Base-by-base conservation (phyloP, 2,113 vertebrate species). In the Lepus americanus region DNA sequence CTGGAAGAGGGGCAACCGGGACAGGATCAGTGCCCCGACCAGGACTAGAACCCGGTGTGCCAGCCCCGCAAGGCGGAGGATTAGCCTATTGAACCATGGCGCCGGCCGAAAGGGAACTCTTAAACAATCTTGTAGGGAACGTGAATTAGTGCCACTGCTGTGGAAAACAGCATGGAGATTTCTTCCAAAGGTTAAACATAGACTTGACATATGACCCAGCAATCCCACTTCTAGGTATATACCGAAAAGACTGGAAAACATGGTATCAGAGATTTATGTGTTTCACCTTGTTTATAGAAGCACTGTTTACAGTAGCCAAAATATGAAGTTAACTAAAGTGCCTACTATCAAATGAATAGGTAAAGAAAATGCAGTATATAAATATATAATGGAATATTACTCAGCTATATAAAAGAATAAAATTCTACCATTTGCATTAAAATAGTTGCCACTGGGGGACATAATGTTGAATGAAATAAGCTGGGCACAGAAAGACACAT, bases 121-220 rank as follows among this genome's bases (percentile, higher is more conserved):
- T 7, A 36, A 19, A 25, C 12, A 25, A 31, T 82, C 53, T 25
- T 76, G 12, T 14, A n/a, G 20, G 11, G 17, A 5, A 78, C 9
- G 2, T 10, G 31, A 66, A 11, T 3, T 49, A 12, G 2, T 2
- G 0, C 8, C 31, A 16, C 19, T 51, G 31, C 5, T 36, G 0
- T 27, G 22, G 27, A 72, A 80, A 69, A 25, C 6, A 1, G 12
- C 1, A 81, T 14, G 29, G 1, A 9, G 19, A 3, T 11, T 59
- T 39, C 59, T 92, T 29, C 51, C 39, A 23, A 70, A 61, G 10
- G 2, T 33, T 66, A 95, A 31, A 13, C 12, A 51, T 4, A 27
- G 17, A 39, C 36, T 83, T 66, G 72, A 13, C 23, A 9, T 5
- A 4, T 76, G 51, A 59, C 5, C 27, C 64, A 17, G 22, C 53